Evolutionary conservation across 2,888 invertebrate genomes (phyloP).

Genomic region (Tuta absoluta): DNA sequence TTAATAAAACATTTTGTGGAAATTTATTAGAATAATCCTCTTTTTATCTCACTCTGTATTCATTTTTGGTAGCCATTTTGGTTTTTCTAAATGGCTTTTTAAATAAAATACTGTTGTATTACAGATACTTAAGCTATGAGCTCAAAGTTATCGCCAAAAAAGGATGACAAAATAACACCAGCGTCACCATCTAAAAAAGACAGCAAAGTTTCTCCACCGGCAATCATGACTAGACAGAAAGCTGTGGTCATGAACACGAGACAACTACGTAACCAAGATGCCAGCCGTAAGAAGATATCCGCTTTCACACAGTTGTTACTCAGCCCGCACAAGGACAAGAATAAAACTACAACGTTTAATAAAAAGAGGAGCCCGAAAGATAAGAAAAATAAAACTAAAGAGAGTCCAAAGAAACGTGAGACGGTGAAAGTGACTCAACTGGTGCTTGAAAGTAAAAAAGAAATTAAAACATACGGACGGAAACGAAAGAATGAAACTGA

Average conservation of each 20-base stretch:
- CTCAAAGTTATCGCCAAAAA: not conserved
- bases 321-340: conserved; percentile 7
- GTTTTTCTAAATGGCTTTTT: too few relatives aligned
- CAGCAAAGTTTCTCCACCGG: not conserved
- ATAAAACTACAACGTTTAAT: not conserved
- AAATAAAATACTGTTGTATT: not conserved
- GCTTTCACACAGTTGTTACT: conserved; percentile 34
- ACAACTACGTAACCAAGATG: conserved; percentile 39
- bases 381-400: not conserved
- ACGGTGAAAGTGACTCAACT: not conserved
- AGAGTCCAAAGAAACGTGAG: conserved; percentile 6
- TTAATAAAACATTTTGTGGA: too few relatives aligned
- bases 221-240: not conserved
- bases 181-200: not conserved
- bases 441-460: not conserved
- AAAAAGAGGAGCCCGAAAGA: not conserved
- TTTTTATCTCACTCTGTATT: too few relatives aligned
- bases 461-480: not conserved
- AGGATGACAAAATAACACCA: conserved; percentile 4
- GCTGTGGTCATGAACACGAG: conserved; percentile 37
- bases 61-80: too few relatives aligned
- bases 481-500: not conserved
- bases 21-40: too few relatives aligned
- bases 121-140: conserved; percentile 12
- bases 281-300: conserved; percentile 37